A percentile compares a stretch with the other conserved stretches of the same genome.
Evolutionary conservation across 2,888 invertebrate genomes (phyloP).

Genomic region (Fragum fragum): DNA sequence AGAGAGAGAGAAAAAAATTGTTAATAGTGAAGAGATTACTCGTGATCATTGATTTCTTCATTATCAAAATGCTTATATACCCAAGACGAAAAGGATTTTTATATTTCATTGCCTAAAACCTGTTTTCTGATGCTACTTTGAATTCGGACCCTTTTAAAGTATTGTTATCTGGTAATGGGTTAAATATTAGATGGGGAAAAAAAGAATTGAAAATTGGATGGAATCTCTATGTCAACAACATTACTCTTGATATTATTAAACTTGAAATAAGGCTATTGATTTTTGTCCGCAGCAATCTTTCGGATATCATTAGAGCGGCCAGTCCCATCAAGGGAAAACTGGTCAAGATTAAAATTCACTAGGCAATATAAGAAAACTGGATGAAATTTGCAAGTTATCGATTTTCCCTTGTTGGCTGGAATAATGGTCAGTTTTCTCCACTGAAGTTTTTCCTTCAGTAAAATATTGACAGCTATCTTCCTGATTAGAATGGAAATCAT

Average conservation of each 20-base stretch:
- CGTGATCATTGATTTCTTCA: too few species aligned
- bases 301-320: constrained; percentile 7
- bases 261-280: constrained; percentile 27
- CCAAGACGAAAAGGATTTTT: too few species aligned
- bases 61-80: too few species aligned
- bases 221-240: constrained; percentile 29
- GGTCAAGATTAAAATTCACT: constrained; percentile 63
- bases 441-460: constrained; percentile 26
- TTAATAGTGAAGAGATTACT: too few species aligned
- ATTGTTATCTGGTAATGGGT: too few species aligned
- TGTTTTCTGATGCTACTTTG: too few species aligned
- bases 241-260: constrained; percentile 25
- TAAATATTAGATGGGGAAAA: neutral
- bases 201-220: constrained; percentile 15
- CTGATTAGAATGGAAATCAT: constrained; percentile 31
- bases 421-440: constrained; percentile 36
- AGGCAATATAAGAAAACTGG: constrained; percentile 49
- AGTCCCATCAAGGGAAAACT: constrained; percentile 16
- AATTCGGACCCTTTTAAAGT: too few species aligned
- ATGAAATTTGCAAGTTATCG: constrained; percentile 64
- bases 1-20: too few species aligned
- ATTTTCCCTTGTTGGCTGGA: constrained; percentile 31
- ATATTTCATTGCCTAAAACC: too few species aligned
- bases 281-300: constrained; percentile 8
- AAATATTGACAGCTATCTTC: constrained; percentile 19